Percentiles rank a stretch among this genome's conserved stretches.
Evolutionary conservation across 2,888 invertebrate genomes (phyloP).

Genomic region (Polylopha cassiicola): DNA sequence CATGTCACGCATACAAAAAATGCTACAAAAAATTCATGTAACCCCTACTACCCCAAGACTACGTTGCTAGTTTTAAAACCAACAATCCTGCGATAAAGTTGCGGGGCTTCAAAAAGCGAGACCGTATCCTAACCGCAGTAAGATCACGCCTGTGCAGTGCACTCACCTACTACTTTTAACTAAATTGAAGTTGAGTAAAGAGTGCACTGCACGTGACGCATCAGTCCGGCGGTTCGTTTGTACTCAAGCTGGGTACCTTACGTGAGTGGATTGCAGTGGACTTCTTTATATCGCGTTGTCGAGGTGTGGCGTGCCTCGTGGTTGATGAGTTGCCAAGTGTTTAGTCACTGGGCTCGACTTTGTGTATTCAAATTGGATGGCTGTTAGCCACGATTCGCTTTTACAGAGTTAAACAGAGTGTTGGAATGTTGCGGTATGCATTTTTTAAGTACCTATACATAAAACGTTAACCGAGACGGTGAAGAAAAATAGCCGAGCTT

Average conservation of each 20-base stretch:
- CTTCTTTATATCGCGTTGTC: constrained; percentile 41
- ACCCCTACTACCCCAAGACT: too few species aligned
- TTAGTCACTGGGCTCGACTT: constrained; percentile 32
- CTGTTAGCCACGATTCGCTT: not conserved
- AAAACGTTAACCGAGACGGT: too few species aligned
- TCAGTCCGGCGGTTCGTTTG: constrained; percentile 56
- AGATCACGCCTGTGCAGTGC: constrained; percentile 49
- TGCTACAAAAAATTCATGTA: not conserved
- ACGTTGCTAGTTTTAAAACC: constrained; percentile 11
- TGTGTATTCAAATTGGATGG: constrained; percentile 2
- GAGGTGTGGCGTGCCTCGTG: constrained; percentile 41
- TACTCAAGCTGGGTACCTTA: constrained; percentile 38
- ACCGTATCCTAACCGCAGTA: constrained; percentile 48
- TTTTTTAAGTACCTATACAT: too few species aligned
- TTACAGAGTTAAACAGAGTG: too few species aligned
- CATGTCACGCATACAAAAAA: too few species aligned
- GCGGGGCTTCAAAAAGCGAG: constrained; percentile 36
- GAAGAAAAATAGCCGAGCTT: too few species aligned
- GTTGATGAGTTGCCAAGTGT: constrained; percentile 49
- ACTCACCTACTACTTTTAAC: constrained; percentile 69
- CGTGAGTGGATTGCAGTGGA: constrained; percentile 59
- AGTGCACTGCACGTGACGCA: constrained; percentile 59
- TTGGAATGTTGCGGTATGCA: too few species aligned
- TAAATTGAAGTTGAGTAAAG: constrained; percentile 69
- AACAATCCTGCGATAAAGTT: constrained; percentile 35